phyloP scores from a whole-genome alignment of 2,888 invertebrate genomes.

The Nomada hirtipes region DNA sequence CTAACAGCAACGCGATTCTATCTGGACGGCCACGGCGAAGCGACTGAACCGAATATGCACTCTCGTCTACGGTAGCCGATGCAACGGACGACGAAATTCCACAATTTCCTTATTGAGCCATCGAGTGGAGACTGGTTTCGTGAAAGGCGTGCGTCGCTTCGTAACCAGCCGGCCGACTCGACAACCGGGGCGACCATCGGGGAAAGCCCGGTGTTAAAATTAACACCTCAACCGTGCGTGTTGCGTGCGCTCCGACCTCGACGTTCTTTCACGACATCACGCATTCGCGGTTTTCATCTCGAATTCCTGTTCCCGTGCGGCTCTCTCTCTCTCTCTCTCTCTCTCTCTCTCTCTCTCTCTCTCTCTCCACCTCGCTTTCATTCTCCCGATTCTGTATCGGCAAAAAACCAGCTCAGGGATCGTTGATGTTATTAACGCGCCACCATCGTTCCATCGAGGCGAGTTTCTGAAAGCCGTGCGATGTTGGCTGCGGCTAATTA shows the following conservation, averaged over 20 bases:
- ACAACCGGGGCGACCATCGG: conserved; percentile 37
- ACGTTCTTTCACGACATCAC: conserved; percentile 50
- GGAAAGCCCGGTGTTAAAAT: conserved; percentile 66
- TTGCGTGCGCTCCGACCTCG: conserved; percentile 59
- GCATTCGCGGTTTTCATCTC: conserved; percentile 49
- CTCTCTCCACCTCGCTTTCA: no score
- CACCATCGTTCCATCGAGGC: not conserved
- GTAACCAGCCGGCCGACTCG: conserved; percentile 55
- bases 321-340: not conserved
- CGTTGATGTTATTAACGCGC: conserved; percentile 13
- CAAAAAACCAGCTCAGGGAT: not conserved
- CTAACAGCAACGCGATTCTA: conserved; percentile 31
- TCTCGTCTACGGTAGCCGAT: not conserved
- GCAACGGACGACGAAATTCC: conserved; percentile 15
- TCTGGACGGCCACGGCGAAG: no score
- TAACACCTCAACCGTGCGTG: conserved; percentile 66
- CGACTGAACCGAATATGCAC: no score
- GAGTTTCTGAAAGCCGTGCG: not conserved
- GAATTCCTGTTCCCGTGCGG: conserved; percentile 12
- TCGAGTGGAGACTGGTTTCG: conserved; percentile 41
- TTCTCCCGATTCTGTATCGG: not conserved
- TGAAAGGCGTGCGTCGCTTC: conserved; percentile 43
- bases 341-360: not conserved
- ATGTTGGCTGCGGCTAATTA: no score
- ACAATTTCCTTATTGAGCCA: conserved; percentile 58